Percentiles rank a stretch among this genome's conserved stretches.
These are phyloP conservation scores for Acutogordius australiensis DNA, from an alignment of 2,888 invertebrate genomes.

Conservation along the genomic window DNA sequence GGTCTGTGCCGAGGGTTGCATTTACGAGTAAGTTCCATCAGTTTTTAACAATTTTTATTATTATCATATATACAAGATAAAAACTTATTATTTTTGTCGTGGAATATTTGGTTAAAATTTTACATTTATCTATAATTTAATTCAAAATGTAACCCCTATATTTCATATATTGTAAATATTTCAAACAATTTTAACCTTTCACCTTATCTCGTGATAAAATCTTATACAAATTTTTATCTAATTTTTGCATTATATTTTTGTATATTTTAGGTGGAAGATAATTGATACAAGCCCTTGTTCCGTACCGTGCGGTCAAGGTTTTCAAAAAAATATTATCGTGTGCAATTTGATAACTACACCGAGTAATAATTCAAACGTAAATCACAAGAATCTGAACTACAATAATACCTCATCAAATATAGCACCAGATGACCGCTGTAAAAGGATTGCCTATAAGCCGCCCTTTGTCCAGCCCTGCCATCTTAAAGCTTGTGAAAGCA, in stretches of 20 bases:
- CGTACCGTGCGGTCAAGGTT: slow-evolving; percentile 20
- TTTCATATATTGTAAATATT: no score
- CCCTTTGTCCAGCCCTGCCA: not conserved
- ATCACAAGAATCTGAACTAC: not conserved
- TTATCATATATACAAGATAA: no score
- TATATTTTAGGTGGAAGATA: slow-evolving; percentile 16
- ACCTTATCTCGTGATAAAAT: no score
- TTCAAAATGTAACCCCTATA: no score
- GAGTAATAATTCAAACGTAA: not conserved
- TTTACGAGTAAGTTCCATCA: no score
- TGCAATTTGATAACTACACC: slow-evolving; percentile 17
- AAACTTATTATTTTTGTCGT: no score
- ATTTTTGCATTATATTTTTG: no score
- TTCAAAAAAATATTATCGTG: slow-evolving; percentile 17
- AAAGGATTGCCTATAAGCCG: not conserved
- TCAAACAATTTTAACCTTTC: no score
- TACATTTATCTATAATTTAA: no score
- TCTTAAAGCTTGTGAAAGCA: not conserved
- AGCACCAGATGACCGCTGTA: not conserved
- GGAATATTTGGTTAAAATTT: no score
- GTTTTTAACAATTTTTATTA: slow-evolving; percentile 36
- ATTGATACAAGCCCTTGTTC: slow-evolving; percentile 17
- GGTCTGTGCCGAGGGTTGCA: no score
- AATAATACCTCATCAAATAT: not conserved
- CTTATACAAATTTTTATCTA: no score